These are phyloP conservation scores for Phyllostomus discolor DNA, from an alignment of 2,113 vertebrate genomes.

Conservation along the genomic window DNA sequence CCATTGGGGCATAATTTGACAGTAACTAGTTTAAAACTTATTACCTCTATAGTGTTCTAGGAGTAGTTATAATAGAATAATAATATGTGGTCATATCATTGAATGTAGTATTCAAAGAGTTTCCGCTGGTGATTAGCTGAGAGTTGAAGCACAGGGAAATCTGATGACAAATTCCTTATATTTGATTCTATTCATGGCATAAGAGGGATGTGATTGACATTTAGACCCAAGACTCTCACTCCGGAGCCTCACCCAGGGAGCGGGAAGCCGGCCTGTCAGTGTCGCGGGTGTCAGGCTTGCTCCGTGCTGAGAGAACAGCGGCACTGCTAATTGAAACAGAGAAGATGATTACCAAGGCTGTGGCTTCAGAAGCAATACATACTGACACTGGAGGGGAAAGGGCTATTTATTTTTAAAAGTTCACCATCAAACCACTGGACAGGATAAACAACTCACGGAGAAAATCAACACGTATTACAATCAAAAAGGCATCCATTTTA, in stretches of 20 bases:
- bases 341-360: conserved; percentile 58
- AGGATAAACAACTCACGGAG: conserved; percentile 67
- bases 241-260: background rate
- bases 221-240: background rate
- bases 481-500: background rate
- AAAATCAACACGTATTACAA: conserved; percentile 57
- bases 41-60: background rate
- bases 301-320: conserved; percentile 35
- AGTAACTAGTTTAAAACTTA: background rate
- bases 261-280: background rate
- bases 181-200: background rate
- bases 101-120: background rate
- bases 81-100: background rate
- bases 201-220: background rate
- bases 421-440: conserved; percentile 67
- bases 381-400: conserved; percentile 50
- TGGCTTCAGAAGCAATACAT: conserved; percentile 49
- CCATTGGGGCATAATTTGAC: background rate
- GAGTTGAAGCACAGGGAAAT: background rate
- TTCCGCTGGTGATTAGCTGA: background rate
- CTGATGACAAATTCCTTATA: background rate
- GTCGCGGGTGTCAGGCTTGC: background rate
- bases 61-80: background rate
- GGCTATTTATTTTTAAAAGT: conserved; percentile 69
- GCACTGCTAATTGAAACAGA: conserved; percentile 46